phyloP scores from a whole-genome alignment of 35 echinoderm and acorn worm genomes.

The Heliocidaris erythrogramma region DNA sequence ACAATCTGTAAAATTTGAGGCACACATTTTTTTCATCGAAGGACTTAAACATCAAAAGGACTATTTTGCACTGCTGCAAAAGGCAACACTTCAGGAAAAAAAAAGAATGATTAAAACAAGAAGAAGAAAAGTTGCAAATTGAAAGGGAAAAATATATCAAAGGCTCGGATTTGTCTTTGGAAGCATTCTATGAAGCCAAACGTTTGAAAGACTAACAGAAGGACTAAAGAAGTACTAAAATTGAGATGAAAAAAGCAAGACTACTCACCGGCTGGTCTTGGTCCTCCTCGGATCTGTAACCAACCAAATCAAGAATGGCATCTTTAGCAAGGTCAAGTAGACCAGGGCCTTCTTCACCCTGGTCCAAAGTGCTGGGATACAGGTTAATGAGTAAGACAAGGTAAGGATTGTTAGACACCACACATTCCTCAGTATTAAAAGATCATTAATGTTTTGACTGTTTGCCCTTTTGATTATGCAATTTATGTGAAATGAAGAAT shows the following conservation, averaged over 20 bases:
- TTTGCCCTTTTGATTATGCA: no score
- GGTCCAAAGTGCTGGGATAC: not conserved
- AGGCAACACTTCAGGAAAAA: no score
- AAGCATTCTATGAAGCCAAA: not conserved
- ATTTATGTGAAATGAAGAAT: no score
- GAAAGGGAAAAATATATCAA: not conserved
- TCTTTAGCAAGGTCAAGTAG: constrained; percentile 48
- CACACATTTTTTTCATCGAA: no score
- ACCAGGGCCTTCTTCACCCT: constrained; percentile 37
- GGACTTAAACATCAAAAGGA: not conserved
- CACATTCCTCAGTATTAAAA: not conserved
- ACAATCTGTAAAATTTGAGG: no score
- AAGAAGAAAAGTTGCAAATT: not conserved
- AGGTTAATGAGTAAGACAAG: not conserved
- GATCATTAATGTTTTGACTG: no score
- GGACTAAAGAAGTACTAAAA: not conserved
- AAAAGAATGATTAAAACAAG: no score
- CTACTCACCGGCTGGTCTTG: constrained; percentile 41
- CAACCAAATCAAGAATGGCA: constrained; percentile 49
- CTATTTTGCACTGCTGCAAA: not conserved
- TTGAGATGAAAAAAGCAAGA: no score
- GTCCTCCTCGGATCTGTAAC: constrained; percentile 44
- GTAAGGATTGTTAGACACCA: not conserved
- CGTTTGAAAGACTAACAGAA: not conserved
- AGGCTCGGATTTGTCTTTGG: not conserved